A percentile compares a stretch with the other conserved stretches of the same genome.
Evolutionary conservation across 2,888 invertebrate genomes (phyloP).

Genomic region (Eupithecia tripunctaria): DNA sequence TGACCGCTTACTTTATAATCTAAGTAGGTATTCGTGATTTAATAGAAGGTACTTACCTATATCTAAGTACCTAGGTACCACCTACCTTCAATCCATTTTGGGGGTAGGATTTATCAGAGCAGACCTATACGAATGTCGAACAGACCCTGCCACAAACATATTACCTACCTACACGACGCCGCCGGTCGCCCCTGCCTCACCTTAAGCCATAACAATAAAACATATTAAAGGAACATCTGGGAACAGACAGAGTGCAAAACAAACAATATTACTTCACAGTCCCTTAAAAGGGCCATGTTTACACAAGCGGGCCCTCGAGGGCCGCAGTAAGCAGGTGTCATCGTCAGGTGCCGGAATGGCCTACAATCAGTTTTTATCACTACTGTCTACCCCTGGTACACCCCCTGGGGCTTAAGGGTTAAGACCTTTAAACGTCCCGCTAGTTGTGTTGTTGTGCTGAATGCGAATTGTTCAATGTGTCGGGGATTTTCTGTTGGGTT

Average conservation of each 20-base stretch:
- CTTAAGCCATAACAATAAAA: constrained; percentile 16
- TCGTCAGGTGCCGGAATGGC: constrained; percentile 52
- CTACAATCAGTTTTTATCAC: constrained; percentile 61
- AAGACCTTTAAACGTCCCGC: constrained; percentile 35
- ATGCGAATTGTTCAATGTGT: constrained; percentile 15
- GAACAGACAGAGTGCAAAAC: constrained; percentile 39
- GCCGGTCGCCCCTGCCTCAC: neutral
- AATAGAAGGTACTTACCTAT: neutral
- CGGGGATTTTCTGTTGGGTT: neutral
- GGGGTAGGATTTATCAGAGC: neutral
- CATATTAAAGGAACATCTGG: constrained; percentile 25
- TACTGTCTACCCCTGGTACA: constrained; percentile 41
- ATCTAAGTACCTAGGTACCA: too few relatives aligned
- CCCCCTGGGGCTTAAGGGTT: constrained; percentile 46
- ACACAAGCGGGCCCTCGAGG: constrained; percentile 39
- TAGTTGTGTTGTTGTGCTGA: constrained; percentile 36
- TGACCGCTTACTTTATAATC: neutral
- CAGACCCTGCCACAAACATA: neutral
- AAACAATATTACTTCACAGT: constrained; percentile 41
- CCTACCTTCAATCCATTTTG: neutral
- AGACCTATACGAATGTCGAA: neutral
- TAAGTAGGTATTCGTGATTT: neutral
- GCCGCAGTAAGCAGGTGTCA: constrained; percentile 53
- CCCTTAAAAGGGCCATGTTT: constrained; percentile 43
- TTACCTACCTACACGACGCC: neutral